These are phyloP conservation scores for Mycogona germanica DNA, from an alignment of 2,888 invertebrate species.

Conservation along the genomic window DNA sequence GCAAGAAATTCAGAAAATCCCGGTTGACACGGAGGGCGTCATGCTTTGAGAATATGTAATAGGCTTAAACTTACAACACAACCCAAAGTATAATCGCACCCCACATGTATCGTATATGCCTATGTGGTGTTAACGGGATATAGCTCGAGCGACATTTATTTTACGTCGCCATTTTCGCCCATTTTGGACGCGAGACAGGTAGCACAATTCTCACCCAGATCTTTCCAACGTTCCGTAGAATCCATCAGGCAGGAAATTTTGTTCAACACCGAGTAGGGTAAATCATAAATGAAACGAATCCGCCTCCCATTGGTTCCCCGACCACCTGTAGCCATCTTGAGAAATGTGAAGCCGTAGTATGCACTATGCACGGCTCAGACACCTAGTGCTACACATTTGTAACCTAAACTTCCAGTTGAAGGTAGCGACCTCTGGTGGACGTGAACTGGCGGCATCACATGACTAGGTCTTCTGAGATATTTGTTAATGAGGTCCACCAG, in stretches of 20 bases:
- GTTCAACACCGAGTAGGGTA: conserved; percentile 54
- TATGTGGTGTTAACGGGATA: background rate
- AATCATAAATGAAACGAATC: conserved; percentile 31
- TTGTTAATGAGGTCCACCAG: too few species aligned
- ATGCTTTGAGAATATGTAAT: too few species aligned
- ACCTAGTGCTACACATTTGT: background rate
- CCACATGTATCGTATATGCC: background rate
- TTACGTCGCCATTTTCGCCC: background rate
- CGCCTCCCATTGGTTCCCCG: background rate
- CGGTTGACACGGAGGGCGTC: too few species aligned
- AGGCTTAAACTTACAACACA: too few species aligned
- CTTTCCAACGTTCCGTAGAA: conserved; percentile 63
- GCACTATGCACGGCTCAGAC: background rate
- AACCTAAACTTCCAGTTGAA: too few species aligned
- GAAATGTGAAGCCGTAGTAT: background rate
- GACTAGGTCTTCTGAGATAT: too few species aligned
- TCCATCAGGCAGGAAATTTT: conserved; percentile 66
- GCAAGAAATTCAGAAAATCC: too few species aligned
- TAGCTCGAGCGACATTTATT: background rate
- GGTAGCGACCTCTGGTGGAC: too few species aligned
- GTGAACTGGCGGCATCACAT: too few species aligned
- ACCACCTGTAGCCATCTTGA: background rate
- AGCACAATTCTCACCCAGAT: conserved; percentile 41
- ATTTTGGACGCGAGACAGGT: background rate
- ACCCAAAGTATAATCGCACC: too few species aligned